Evolutionary conservation across 2,113 vertebrate species (phyloP), one percentile per base, ranked within the genome.

Genomic region (Apteryx owenii): DNA sequence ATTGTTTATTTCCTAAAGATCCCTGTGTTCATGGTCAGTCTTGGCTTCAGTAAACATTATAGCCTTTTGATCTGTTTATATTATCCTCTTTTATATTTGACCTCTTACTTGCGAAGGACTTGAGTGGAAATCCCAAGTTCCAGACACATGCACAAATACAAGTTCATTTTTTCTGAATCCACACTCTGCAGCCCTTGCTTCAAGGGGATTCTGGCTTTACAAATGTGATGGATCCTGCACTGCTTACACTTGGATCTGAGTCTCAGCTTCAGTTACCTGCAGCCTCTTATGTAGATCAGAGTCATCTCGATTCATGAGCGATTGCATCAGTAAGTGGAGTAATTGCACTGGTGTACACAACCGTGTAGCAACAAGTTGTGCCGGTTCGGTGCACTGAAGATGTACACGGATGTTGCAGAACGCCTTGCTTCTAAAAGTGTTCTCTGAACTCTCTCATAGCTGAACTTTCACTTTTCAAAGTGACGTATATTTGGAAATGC

Each of bases 1-100:
- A 2, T 46, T 88, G n/a, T 84, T 95, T 83, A 80, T 82, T 95
- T 96, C 79, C 62, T 94, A 80, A 40, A 92, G 78, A n/a, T 51
- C 16, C 7, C 29, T 89, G 90, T 54, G 26, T 77, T 88, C 50
- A 11, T 70, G 36, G 50, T 73, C 46, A 83, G 26, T 69, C 64
- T 66, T 89, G 64, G 53, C 50, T 94, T 94, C 51, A 44, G 6
- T 66, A 79, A 58, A 28, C 31, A 53, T 76, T 77, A 12, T 71
- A 78, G 50, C 22, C 48, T 85, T 94, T 61, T 81, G 12, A 42
- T n/a, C 31, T 92, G 70, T 83, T 94, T 92, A 26, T 86, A 10
- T 93, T 80, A 58, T 50, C 8, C 8, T 54, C 22, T 82, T 88
- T 60, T 28, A 5, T 83, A 56, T 85, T 82, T 54, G 71, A 71